Percentiles rank a stretch among this genome's conserved stretches.
Evolutionary conservation across 2,888 invertebrate species (phyloP).

Genomic region (Agrochola circellaris): DNA sequence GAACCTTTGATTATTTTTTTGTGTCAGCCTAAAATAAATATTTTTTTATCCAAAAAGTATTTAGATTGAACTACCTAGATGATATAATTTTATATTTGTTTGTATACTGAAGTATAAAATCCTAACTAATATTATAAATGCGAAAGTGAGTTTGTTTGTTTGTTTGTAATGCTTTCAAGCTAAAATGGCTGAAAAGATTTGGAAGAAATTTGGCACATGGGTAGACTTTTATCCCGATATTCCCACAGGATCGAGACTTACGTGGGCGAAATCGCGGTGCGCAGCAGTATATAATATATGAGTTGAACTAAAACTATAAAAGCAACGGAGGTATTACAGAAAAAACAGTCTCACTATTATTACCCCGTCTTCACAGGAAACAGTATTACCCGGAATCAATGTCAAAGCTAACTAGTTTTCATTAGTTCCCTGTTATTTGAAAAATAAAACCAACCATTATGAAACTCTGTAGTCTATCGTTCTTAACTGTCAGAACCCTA

Average conservation of each 20-base stretch:
- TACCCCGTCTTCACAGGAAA: background rate
- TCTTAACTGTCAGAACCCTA: conserved; percentile 18
- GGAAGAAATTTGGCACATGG: too few species aligned
- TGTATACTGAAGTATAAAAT: background rate
- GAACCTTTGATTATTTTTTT: conserved; percentile 14
- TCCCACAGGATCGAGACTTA: too few species aligned
- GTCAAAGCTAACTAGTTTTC: conserved; percentile 18
- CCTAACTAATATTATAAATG: too few species aligned
- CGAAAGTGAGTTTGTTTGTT: too few species aligned
- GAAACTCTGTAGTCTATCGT: background rate
- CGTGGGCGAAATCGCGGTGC: too few species aligned
- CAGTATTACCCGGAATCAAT: conserved; percentile 5
- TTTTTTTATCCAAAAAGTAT: conserved; percentile 5
- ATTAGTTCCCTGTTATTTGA: background rate
- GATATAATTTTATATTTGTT: background rate
- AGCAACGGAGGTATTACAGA: background rate
- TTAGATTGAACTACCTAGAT: background rate
- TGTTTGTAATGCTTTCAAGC: too few species aligned
- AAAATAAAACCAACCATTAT: conserved; percentile 8
- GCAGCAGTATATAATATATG: background rate
- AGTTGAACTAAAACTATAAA: conserved; percentile 3
- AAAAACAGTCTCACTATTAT: background rate
- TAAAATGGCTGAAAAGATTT: too few species aligned
- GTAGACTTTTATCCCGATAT: too few species aligned
- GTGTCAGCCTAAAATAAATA: conserved; percentile 16